A percentile compares a stretch with the other conserved stretches of the same genome.
These are phyloP conservation scores for Rhizomys pruinosus DNA, from an alignment of 2,113 vertebrate genomes.

Conservation along the genomic window DNA sequence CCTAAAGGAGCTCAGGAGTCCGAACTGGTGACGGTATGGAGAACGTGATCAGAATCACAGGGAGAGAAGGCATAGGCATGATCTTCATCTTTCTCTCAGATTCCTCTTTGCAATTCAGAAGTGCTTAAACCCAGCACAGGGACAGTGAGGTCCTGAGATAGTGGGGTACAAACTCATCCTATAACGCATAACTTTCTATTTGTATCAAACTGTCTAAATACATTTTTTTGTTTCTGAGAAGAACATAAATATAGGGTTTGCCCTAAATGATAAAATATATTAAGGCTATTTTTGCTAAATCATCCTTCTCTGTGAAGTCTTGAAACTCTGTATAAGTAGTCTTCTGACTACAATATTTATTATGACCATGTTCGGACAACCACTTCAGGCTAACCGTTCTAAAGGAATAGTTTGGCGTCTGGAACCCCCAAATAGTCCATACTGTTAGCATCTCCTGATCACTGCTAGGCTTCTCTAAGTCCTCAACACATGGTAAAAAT, in stretches of 20 bases:
- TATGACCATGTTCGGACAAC: not conserved
- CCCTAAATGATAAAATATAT: not conserved
- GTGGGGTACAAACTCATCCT: not conserved
- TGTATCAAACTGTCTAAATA: not conserved
- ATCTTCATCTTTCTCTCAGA: not conserved
- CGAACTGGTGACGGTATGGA: no score
- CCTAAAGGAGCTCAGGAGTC: not conserved
- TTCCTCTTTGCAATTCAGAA: not conserved
- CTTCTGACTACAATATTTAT: not conserved
- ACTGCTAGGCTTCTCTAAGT: not conserved
- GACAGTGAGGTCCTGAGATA: not conserved
- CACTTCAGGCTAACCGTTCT: not conserved
- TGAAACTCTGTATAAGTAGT: not conserved
- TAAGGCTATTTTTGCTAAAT: not conserved
- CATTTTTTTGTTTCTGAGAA: not conserved
- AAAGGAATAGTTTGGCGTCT: not conserved
- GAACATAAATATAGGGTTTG: not conserved
- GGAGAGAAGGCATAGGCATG: fast-evolving
- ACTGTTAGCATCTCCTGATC: fast-evolving
- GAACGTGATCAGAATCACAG: not conserved
- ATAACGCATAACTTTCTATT: not conserved
- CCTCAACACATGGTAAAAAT: not conserved
- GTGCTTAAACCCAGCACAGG: not conserved
- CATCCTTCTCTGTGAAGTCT: not conserved
- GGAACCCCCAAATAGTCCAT: not conserved